Evolutionary conservation across 2,113 vertebrate genomes (phyloP).

Genomic region (Actenoides hombroni): DNA sequence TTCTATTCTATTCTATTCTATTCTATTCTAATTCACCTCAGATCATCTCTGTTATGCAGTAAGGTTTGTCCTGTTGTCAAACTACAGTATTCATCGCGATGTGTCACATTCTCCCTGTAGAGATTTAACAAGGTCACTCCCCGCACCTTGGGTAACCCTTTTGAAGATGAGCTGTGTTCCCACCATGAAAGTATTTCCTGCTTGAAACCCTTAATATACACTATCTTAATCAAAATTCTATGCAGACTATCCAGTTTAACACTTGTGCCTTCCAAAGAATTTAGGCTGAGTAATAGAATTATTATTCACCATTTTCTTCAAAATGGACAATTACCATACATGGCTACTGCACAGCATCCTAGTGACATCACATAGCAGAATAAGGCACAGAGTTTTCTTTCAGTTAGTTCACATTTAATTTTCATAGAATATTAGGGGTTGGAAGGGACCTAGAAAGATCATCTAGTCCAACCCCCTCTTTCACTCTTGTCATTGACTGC

Average conservation of each 20-base stretch:
- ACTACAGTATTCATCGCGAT: neutral
- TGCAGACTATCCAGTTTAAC: neutral
- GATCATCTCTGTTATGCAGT: neutral
- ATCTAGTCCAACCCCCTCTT: too few relatives aligned
- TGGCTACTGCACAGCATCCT: neutral
- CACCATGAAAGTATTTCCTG: neutral
- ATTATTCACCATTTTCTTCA: neutral
- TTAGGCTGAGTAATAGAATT: neutral
- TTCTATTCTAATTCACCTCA: neutral
- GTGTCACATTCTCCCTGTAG: neutral
- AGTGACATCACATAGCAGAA: accelerated
- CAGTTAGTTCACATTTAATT: neutral
- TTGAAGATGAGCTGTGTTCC: neutral
- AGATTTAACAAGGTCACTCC: neutral
- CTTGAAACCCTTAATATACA: neutral
- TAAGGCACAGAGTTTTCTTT: neutral
- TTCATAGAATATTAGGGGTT: too few relatives aligned
- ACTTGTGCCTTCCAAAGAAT: neutral
- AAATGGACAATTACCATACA: neutral
- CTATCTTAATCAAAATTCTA: neutral
- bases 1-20: too few relatives aligned
- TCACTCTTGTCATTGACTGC: neutral
- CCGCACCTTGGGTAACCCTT: neutral
- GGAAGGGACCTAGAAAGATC: too few relatives aligned
- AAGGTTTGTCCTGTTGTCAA: neutral